Evolutionary conservation across 2,797 vertebrate genomes (phyloP), one percentile per base, ranked within the genome.

Genomic region (Characodon lateralis): DNA sequence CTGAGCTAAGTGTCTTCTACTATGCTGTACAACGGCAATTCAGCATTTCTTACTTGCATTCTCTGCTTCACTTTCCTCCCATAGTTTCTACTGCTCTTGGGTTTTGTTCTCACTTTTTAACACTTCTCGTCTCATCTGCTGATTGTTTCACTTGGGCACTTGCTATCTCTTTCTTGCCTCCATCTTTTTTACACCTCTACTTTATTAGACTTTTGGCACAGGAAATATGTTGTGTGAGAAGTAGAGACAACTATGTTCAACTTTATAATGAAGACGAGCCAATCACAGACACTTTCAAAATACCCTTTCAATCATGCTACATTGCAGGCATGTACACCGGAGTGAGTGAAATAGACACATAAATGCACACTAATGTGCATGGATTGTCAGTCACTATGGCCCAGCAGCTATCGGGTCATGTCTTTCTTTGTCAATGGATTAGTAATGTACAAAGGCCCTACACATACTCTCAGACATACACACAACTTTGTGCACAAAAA

Each of bases 1-100:
- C 92, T 91, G 89, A 90, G 90, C 90, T 90, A 89, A 89, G 87
- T 92, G 84, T 92, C 86, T 92, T 89, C 87, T 83, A 83, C 56
- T 81, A 83, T 83, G 50, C 82, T 65, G 48, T 82, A 84, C 83
- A 78, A 80, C 39, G 81, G 89, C 89, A 89, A 94, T 89, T 94
- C 91, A 94, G 93, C 92, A 83, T 83, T 92, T 89, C 84, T 85
- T 75, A 71, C 77, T 80, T 58, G 28, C 75, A 51, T 85, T 85
- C 74, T 76, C 79, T 50, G 75, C 82, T 89, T 41, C 77, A 83
- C 89, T 89, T 83, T 77, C 74, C 18, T 71, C 46, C 16, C 63
- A 78, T 70, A 86, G 48, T 82, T 80, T 77, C 26, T 26, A 66
- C 39, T 51, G 55, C 31, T 65, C 78, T 66, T 71, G 13, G 48